Percentiles rank a stretch among this genome's conserved stretches.
phyloP scores from a whole-genome alignment of 2,888 invertebrate species.

The Drosophila prolongata region DNA sequence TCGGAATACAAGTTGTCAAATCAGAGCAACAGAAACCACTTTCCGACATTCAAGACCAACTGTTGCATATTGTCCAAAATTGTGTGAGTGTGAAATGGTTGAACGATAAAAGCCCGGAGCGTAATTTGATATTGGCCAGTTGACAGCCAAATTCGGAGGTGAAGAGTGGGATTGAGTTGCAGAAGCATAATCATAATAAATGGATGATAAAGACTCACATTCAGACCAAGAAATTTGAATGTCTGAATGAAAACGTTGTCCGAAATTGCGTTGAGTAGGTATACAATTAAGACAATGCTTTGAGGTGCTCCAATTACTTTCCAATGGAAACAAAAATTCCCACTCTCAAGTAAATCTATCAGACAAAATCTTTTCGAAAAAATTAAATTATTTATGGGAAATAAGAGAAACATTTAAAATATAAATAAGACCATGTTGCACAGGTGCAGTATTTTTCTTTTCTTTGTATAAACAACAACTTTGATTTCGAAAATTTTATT shows the following conservation, averaged over 20 bases:
- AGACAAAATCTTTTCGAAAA: too few species aligned
- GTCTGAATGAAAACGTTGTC: conserved; percentile 2
- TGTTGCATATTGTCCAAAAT: conserved; percentile 32
- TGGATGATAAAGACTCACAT: conserved; percentile 28
- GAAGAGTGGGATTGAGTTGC: conserved; percentile 22
- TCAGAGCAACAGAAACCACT: conserved; percentile 15
- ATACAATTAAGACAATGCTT: conserved; percentile 3
- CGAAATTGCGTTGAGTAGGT: conserved; percentile 4
- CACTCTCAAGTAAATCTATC: too few species aligned
- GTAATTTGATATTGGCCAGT: conserved; percentile 42
- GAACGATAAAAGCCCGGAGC: conserved; percentile 11
- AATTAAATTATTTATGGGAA: not conserved
- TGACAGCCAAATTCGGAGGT: conserved; percentile 7
- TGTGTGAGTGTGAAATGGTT: conserved; percentile 8
- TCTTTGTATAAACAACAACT: not conserved
- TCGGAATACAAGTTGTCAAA: conserved; percentile 51
- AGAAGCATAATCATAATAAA: conserved; percentile 23
- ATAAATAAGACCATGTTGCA: not conserved
- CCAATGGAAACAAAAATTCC: not conserved
- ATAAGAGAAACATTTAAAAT: not conserved
- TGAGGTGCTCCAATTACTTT: conserved; percentile 1
- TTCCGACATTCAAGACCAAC: conserved; percentile 40
- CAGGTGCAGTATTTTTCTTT: not conserved
- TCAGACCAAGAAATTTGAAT: conserved; percentile 1
- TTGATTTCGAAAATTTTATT: conserved; percentile 8